phyloP scores from a whole-genome alignment of 2,797 vertebrate genomes.

The Gymnothorax javanicus region DNA sequence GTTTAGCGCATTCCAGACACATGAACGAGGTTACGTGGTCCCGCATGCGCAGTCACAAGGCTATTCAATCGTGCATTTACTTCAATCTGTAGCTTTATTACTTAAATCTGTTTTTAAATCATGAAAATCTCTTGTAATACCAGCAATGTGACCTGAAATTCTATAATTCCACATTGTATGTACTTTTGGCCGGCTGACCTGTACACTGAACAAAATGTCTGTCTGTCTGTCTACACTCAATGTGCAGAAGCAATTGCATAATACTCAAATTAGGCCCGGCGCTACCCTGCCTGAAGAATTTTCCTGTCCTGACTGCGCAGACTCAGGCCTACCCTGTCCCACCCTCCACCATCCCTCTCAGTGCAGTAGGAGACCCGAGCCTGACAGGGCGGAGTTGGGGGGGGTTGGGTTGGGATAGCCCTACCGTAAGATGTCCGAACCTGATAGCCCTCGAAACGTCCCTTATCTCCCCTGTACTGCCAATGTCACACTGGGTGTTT shows the following conservation, averaged over 20 bases:
- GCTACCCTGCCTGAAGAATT: background rate
- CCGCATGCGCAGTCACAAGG: too few relatives aligned
- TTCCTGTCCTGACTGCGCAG: background rate
- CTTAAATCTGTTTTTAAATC: too few relatives aligned
- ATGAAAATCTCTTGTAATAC: too few relatives aligned
- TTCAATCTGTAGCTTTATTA: too few relatives aligned
- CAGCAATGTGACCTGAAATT: too few relatives aligned
- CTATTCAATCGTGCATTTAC: too few relatives aligned
- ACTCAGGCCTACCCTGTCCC: conserved; percentile 10
- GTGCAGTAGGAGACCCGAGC: background rate
- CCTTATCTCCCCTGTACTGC: conserved; percentile 63
- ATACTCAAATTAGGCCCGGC: background rate
- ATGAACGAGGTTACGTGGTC: background rate
- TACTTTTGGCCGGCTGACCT: too few relatives aligned
- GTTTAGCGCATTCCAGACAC: background rate
- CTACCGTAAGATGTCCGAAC: conserved; percentile 67
- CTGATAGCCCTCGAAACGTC: conserved; percentile 64
- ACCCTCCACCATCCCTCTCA: background rate
- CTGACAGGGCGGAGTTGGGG: conserved; percentile 54
- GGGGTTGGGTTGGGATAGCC: conserved; percentile 71
- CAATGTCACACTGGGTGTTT: conserved; percentile 67
- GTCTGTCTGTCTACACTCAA: background rate
- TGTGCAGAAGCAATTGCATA: background rate
- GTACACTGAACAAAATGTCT: too few relatives aligned
- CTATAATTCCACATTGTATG: too few relatives aligned